A percentile compares a stretch with the other conserved stretches of the same genome.
Evolutionary conservation across 2,888 invertebrate genomes (phyloP).

Genomic region (Spisula subtruncata): DNA sequence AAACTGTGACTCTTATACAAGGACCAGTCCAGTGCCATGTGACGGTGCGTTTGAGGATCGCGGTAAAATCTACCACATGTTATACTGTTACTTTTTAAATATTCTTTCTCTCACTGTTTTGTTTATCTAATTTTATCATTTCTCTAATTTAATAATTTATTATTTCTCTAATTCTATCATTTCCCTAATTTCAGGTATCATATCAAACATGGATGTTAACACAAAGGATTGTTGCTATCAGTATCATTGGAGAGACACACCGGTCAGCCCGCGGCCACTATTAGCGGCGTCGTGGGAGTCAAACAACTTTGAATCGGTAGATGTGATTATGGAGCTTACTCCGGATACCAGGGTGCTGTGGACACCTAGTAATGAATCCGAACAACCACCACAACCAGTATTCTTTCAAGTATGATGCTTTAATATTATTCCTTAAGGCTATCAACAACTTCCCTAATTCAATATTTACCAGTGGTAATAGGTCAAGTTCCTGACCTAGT

Average conservation of each 20-base stretch:
- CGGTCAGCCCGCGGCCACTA: conserved; percentile 79
- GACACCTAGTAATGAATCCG: conserved; percentile 71
- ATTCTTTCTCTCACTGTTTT: too few relatives aligned
- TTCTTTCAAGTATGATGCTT: conserved; percentile 81
- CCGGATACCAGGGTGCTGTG: conserved; percentile 80
- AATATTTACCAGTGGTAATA: too few relatives aligned
- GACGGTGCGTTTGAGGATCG: too few relatives aligned
- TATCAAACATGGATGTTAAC: conserved; percentile 79
- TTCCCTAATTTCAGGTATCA: conserved; percentile 71
- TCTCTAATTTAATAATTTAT: too few relatives aligned
- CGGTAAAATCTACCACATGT: too few relatives aligned
- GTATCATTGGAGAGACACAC: conserved; percentile 74
- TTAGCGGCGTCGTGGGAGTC: conserved; percentile 84
- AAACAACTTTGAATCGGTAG: conserved; percentile 79
- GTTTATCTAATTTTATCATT: too few relatives aligned
- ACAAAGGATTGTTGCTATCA: conserved; percentile 80
- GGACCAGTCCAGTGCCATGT: too few relatives aligned
- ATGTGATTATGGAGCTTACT: conserved; percentile 80
- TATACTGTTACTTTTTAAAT: too few relatives aligned
- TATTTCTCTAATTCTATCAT: too few relatives aligned
- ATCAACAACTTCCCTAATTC: too few relatives aligned
- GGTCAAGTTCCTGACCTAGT: too few relatives aligned
- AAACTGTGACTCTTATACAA: too few relatives aligned
- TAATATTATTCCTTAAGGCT: neutral
- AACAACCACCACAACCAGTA: conserved; percentile 77